phyloP scores from a whole-genome alignment of 2,113 vertebrate species.

The Pollimyrus isidori region DNA sequence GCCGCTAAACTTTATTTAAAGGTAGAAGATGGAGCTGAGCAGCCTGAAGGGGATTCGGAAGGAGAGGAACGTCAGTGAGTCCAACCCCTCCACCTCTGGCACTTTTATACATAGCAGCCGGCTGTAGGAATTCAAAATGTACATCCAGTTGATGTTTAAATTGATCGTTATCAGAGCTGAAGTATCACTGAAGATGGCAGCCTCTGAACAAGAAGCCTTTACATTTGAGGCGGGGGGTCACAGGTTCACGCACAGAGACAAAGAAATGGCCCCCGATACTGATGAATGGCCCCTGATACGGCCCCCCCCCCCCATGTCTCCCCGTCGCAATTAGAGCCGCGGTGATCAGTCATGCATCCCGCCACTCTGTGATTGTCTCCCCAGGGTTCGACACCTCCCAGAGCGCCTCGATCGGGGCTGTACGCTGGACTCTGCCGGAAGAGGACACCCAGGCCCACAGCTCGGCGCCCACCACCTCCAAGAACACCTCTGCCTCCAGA shows the following conservation, averaged over 20 bases:
- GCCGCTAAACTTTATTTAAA: not conserved
- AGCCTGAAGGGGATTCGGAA: conserved; percentile 37
- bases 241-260: not conserved
- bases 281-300: not conserved
- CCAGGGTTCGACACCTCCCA: conserved; percentile 11
- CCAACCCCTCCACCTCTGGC: not conserved
- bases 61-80: conserved; percentile 22
- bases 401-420: conserved; percentile 26
- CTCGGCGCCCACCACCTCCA: conserved; percentile 22
- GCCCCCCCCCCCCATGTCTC: not conserved
- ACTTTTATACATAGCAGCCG: not conserved
- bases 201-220: not conserved
- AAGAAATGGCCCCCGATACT: not conserved
- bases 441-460: conserved; percentile 26
- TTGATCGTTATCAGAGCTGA: not conserved
- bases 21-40: not conserved
- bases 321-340: no score
- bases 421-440: conserved; percentile 29
- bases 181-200: not conserved
- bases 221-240: not conserved
- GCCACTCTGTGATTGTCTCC: not conserved
- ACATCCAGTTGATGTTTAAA: not conserved
- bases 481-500: not conserved
- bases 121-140: not conserved
- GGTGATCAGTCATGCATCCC: not conserved